These are phyloP conservation scores for Melopsittacus undulatus DNA, from an alignment of 2,797 vertebrate species.

Conservation along the genomic window DNA sequence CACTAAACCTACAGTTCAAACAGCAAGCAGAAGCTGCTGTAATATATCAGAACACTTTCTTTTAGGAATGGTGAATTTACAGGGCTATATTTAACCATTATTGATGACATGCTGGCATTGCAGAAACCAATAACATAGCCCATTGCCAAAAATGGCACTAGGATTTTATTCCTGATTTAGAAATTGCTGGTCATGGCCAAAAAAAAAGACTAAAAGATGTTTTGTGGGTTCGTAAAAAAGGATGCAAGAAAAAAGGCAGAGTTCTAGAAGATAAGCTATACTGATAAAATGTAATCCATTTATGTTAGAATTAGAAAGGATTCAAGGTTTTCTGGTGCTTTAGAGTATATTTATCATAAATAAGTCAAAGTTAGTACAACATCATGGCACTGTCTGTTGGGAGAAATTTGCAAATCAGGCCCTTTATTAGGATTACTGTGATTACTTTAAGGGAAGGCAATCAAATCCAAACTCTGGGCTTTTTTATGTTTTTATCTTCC, in stretches of 20 bases:
- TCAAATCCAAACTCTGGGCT: slow-evolving; percentile 62
- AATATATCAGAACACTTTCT: background rate
- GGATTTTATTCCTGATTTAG: background rate
- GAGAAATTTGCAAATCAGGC: slow-evolving; percentile 40
- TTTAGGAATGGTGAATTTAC: background rate
- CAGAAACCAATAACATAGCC: slow-evolving; percentile 4
- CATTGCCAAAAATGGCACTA: background rate
- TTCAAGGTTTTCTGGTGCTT: slow-evolving; percentile 44
- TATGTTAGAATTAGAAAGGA: slow-evolving; percentile 54
- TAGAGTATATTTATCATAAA: slow-evolving; percentile 49
- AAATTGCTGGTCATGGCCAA: background rate
- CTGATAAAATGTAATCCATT: slow-evolving; percentile 58
- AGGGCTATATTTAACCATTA: background rate
- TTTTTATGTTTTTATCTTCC: slow-evolving; percentile 48
- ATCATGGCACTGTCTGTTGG: background rate
- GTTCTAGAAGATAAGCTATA: slow-evolving; percentile 19
- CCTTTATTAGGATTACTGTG: slow-evolving; percentile 50
- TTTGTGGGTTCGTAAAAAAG: slow-evolving; percentile 42
- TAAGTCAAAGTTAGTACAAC: slow-evolving; percentile 33
- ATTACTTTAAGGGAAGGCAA: slow-evolving; percentile 42
- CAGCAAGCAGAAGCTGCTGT: slow-evolving; percentile 13
- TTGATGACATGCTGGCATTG: background rate
- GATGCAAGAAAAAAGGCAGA: background rate
- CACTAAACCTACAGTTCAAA: background rate
- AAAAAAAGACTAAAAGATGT: background rate